Evolutionary conservation across 2,888 invertebrate genomes (phyloP), one percentile per base, ranked within the genome.

Genomic region (Galerucella calmariensis): DNA sequence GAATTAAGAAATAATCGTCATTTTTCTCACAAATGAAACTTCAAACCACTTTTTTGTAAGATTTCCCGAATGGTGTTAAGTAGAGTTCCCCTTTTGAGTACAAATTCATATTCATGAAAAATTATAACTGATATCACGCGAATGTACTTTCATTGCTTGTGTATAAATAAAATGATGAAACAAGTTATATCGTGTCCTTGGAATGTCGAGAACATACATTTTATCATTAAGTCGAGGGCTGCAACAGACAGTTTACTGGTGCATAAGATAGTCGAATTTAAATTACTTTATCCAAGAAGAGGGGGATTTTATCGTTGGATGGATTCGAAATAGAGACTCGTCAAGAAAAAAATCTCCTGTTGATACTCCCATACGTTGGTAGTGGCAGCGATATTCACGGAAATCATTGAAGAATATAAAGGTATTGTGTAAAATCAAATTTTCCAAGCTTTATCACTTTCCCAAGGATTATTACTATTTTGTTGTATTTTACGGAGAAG

Each of bases 171-270:
- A 61, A 72, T 48, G 67, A 59, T 72, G 24, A 56, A 66, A 35
- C 35, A 53, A 69, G 56, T 12, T 72, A 27, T 67, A 72, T 59
- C 59, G 58, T 59, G 63, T 65, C 63, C 48, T 20, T 24, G n/a
- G 27, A 20, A 53, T 41, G 72, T 72, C 72, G 66, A 48, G 46
- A 62, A 59, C 72, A 72, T 66, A 59, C 66, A 69, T 70, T 67
- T 68, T 70, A 61, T 69, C 67, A 61, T 69, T 58, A 67, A 69
- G 69, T 48, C 61, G 58, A 35, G 58, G 51, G 27, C 46, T 74
- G 74, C 58, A 66, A 66, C 41, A 58, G 74, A 74, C 74, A 74
- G 69, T 53, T 70, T 58, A 69, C 66, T 69, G 74, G 66, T 69
- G 69, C 65, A 69, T 69, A 51, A 58, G 48, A 16, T 72, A 66